Conservation (phyloP, 1,140 invertebrate species). For the Hylaeus volcanicus region DNA sequence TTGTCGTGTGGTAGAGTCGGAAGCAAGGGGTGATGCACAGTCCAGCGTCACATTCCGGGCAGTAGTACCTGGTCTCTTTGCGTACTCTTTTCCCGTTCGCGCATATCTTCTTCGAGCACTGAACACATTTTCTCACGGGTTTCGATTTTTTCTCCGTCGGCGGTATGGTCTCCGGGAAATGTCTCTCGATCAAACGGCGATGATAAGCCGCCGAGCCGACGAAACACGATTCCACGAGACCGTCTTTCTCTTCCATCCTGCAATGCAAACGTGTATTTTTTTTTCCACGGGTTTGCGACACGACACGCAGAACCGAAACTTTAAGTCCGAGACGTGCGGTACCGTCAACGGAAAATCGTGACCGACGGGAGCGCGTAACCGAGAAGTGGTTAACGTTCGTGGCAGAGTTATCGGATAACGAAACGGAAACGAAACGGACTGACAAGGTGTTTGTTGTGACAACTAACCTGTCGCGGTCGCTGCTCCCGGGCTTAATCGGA, state of each 20-base stretch:
- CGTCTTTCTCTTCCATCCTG: not conserved
- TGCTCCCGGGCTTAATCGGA: not conserved
- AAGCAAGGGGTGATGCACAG: conserved; percentile 61
- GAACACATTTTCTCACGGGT: not conserved
- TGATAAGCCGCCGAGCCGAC: not conserved
- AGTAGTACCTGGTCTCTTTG: conserved; percentile 16
- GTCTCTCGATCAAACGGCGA: not conserved
- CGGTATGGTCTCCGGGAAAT: conserved; percentile 16
- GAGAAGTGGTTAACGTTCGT: conserved; percentile 20
- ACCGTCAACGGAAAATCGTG: not conserved
- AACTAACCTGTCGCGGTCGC: conserved; percentile 36
- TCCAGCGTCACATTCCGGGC: conserved; percentile 2
- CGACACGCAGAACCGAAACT: too few relatives aligned
- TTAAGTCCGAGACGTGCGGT: not conserved
- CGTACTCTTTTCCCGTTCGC: not conserved
- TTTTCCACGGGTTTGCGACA: too few relatives aligned
- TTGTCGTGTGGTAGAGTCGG: conserved; percentile 31
- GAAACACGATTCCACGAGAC: not conserved
- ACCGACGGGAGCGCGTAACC: not conserved
- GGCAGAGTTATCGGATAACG: not conserved
- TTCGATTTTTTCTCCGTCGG: conserved; percentile 6
- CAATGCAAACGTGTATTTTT: conserved; percentile 6
- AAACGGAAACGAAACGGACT: not conserved
- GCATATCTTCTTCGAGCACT: not conserved
- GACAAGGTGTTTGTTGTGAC: not conserved